phyloP scores from a whole-genome alignment of 2,113 vertebrate species.

The Phaethon lepturus region DNA sequence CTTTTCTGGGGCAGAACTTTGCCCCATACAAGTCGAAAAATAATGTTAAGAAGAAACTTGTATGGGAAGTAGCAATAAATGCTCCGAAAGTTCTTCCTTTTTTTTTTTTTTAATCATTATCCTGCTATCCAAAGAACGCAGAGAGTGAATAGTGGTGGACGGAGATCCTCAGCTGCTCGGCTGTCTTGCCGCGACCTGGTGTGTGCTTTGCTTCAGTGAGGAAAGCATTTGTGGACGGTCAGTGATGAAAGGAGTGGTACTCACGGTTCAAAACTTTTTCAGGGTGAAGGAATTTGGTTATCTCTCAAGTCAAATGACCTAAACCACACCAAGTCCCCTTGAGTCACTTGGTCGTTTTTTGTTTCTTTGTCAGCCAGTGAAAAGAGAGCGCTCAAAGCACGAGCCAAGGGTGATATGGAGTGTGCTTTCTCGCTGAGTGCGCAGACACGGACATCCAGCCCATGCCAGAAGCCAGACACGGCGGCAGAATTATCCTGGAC shows the following conservation, averaged over 20 bases:
- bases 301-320: neutral
- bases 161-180: rapidly evolving
- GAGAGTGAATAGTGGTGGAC: neutral
- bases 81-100: rapidly evolving
- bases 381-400: neutral
- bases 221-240: neutral
- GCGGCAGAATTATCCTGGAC: neutral
- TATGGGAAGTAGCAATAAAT: neutral
- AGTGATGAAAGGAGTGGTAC: neutral
- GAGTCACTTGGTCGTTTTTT: neutral
- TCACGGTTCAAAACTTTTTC: rapidly evolving
- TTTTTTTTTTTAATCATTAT: rapidly evolving
- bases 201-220: rapidly evolving
- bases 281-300: neutral
- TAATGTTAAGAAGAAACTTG: neutral
- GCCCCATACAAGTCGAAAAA: neutral
- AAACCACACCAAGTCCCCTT: neutral
- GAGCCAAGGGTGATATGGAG: rapidly evolving
- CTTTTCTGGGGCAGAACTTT: neutral
- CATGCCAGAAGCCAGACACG: neutral
- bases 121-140: neutral
- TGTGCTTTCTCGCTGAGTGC: rapidly evolving
- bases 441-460: rapidly evolving
- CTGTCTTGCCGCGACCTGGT: rapidly evolving
- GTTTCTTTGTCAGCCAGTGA: neutral